A percentile compares a stretch with the other conserved stretches of the same genome.
Conservation (phyloP, 64 coral and sea anemone genomes). For the Dendronephthya gigantea region DNA sequence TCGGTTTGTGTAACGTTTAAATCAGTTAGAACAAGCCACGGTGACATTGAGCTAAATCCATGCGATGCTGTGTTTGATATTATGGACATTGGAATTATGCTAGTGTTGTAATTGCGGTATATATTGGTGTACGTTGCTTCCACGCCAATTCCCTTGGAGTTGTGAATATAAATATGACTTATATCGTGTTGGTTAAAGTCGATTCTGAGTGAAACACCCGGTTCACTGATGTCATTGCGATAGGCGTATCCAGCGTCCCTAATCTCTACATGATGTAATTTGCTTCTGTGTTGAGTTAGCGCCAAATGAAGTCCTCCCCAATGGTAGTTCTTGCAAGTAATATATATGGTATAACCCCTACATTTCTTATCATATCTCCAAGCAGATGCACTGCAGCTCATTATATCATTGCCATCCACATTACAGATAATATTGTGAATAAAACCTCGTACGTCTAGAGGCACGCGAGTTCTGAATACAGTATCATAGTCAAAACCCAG, state of each 20-base stretch:
- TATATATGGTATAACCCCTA: not conserved
- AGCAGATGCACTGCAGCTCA: conserved; percentile 22
- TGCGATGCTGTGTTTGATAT: conserved; percentile 40
- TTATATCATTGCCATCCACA: conserved; percentile 34
- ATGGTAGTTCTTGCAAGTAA: conserved; percentile 37
- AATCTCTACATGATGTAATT: conserved; percentile 46
- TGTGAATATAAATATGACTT: conserved; percentile 30
- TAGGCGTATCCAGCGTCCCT: conserved; percentile 47
- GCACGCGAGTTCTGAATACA: not conserved
- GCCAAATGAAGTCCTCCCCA: conserved; percentile 55
- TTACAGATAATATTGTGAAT: conserved; percentile 38
- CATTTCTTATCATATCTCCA: conserved; percentile 33
- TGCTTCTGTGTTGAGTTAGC: conserved; percentile 24
- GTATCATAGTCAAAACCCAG: conserved; percentile 30
- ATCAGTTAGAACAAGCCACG: conserved; percentile 25
- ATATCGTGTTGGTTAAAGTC: conserved; percentile 52
- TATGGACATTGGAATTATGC: conserved; percentile 38
- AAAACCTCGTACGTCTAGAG: conserved; percentile 25
- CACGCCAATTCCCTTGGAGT: conserved; percentile 31
- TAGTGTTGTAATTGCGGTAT: not conserved
- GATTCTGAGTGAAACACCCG: conserved; percentile 43
- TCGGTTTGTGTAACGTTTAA: conserved; percentile 21
- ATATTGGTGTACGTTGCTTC: conserved; percentile 38
- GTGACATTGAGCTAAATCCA: conserved; percentile 27
- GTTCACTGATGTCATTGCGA: conserved; percentile 44